Evolutionary conservation across 2,113 vertebrate genomes (phyloP).

Genomic region (Nesoenas mayeri): DNA sequence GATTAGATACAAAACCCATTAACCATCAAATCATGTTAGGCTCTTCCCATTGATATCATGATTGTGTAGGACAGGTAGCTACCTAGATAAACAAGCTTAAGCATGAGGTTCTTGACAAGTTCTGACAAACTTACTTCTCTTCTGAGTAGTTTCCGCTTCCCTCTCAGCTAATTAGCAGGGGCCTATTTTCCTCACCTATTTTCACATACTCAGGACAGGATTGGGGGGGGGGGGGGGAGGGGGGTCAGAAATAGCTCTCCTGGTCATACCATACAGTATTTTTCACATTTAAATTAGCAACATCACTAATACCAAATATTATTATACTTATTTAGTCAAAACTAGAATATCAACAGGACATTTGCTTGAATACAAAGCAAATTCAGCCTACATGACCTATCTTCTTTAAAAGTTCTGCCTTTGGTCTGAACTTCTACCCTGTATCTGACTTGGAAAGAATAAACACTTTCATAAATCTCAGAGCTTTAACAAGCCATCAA

Average conservation of each 20-base stretch:
- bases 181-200: neutral
- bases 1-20: neutral
- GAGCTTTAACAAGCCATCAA: neutral
- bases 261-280: neutral
- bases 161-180: neutral
- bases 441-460: neutral
- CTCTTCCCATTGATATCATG: neutral
- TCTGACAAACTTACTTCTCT: neutral
- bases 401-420: neutral
- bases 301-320: neutral
- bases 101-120: neutral
- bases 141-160: neutral
- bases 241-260: neutral
- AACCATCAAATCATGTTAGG: neutral
- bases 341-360: neutral
- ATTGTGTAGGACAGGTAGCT: neutral
- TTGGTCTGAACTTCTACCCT: neutral
- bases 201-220: neutral
- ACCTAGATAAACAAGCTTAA: neutral
- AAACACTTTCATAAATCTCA: neutral
- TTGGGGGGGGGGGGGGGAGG: too few relatives aligned
- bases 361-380: neutral
- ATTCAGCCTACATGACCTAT: neutral
- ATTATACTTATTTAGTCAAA: neutral
- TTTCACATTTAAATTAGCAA: neutral